Evolutionary conservation across 2,888 invertebrate species (phyloP).

Genomic region (Epirrita christyi): DNA sequence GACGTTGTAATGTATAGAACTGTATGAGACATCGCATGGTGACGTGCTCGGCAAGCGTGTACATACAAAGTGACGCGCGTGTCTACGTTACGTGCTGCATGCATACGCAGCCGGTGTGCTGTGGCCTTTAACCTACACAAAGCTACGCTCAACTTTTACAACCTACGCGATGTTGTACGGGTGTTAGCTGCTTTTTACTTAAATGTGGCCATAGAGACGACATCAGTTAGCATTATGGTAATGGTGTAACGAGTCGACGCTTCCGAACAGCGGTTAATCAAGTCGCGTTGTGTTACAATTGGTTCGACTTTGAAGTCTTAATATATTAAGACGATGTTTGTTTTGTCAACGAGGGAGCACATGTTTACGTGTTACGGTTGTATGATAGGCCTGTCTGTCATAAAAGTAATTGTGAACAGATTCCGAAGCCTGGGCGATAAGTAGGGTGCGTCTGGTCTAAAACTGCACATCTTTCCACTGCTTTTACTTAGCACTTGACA

Average conservation of each 20-base stretch:
- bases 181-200: conserved; percentile 5
- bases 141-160: no score
- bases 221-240: conserved; percentile 69
- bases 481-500: no score
- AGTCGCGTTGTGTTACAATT: conserved; percentile 38
- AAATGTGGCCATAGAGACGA: conserved; percentile 44
- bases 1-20: no score
- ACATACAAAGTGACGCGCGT: no score
- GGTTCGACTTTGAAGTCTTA: conserved; percentile 38
- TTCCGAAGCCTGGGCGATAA: neutral
- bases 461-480: no score
- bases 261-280: conserved; percentile 52
- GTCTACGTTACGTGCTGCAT: no score
- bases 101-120: no score
- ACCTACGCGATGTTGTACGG: no score
- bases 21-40: no score
- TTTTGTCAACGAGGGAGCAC: conserved; percentile 30
- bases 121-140: no score
- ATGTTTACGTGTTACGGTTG: conserved; percentile 18
- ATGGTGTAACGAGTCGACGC: conserved; percentile 54
- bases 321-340: conserved; percentile 38
- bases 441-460: no score
- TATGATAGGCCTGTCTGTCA: neutral
- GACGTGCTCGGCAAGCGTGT: no score
- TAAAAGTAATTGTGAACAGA: neutral